Conservation (phyloP, 2,888 invertebrate genomes). For the Cryptocephalus moraei region DNA sequence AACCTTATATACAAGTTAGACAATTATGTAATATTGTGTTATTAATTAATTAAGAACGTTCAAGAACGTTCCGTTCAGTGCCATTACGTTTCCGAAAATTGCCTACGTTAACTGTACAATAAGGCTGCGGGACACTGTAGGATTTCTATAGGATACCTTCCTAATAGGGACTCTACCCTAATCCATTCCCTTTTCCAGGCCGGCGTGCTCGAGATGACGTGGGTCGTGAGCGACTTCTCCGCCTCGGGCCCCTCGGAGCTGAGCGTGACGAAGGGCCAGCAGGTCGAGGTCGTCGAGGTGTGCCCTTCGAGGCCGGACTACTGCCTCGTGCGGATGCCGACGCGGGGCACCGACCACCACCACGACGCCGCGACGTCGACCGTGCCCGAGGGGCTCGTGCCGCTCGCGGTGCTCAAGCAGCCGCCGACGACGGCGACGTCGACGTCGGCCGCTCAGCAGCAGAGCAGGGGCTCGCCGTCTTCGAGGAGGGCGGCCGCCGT, state of each 20-base stretch:
- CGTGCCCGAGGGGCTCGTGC: slow-evolving; percentile 72
- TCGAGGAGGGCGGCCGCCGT: slow-evolving; percentile 36
- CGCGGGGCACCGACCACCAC: slow-evolving; percentile 16
- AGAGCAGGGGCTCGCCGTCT: neutral
- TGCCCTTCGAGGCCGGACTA: slow-evolving; percentile 57
- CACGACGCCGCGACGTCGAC: slow-evolving; percentile 33
- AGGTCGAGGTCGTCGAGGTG: slow-evolving; percentile 83
- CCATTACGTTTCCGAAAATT: too few species aligned
- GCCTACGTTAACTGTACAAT: too few species aligned
- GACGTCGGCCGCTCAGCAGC: neutral
- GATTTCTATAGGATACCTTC: too few species aligned
- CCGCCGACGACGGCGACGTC: slow-evolving; percentile 48
- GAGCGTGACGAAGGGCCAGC: slow-evolving; percentile 81
- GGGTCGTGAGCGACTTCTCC: slow-evolving; percentile 86
- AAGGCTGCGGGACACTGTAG: too few species aligned
- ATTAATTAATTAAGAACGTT: too few species aligned
- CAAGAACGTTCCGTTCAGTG: too few species aligned
- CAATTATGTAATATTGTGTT: too few species aligned
- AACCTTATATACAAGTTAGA: too few species aligned
- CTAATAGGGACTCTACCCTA: too few species aligned
- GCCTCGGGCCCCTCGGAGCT: slow-evolving; percentile 67
- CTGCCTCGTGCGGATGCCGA: slow-evolving; percentile 58
- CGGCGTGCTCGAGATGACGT: slow-evolving; percentile 77
- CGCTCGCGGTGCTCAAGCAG: slow-evolving; percentile 66
- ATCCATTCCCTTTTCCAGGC: slow-evolving; percentile 42